Evolutionary conservation across 2,888 invertebrate genomes (phyloP).

Genomic region (Sinopyrophorus schimmeli): DNA sequence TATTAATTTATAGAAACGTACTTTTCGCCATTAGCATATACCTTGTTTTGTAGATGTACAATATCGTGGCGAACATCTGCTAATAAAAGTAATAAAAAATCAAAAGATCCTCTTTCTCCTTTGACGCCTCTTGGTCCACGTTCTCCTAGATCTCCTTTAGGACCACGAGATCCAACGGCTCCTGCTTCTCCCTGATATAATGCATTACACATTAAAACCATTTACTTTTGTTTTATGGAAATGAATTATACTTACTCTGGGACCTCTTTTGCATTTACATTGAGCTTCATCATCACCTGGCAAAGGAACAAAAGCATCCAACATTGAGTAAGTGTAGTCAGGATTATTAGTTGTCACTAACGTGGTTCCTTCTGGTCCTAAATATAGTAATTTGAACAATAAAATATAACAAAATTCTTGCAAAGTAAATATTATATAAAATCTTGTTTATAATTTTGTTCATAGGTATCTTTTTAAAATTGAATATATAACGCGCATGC

Average conservation of each 20-base stretch:
- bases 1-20: conserved; percentile 50
- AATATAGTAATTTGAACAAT: too few relatives aligned
- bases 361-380: conserved; percentile 20
- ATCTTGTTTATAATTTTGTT: too few relatives aligned
- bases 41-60: conserved; percentile 62
- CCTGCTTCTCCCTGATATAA: conserved; percentile 63
- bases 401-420: too few relatives aligned
- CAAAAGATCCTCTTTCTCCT: conserved; percentile 65
- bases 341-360: conserved; percentile 44
- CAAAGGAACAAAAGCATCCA: conserved; percentile 64
- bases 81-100: conserved; percentile 65
- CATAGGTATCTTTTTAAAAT: too few relatives aligned
- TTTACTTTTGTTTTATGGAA: too few relatives aligned
- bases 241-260: conserved; percentile 63
- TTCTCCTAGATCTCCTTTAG: conserved; percentile 63
- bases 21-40: conserved; percentile 62
- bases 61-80: conserved; percentile 68
- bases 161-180: conserved; percentile 63
- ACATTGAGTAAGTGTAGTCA: conserved; percentile 60
- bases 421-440: too few relatives aligned
- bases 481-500: too few relatives aligned
- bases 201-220: not conserved
- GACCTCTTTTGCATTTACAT: conserved; percentile 68
- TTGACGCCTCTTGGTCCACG: conserved; percentile 63
- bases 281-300: conserved; percentile 58